These are phyloP conservation scores for Phorcus lineatus DNA, from an alignment of 2,888 invertebrate species.

Conservation along the genomic window DNA sequence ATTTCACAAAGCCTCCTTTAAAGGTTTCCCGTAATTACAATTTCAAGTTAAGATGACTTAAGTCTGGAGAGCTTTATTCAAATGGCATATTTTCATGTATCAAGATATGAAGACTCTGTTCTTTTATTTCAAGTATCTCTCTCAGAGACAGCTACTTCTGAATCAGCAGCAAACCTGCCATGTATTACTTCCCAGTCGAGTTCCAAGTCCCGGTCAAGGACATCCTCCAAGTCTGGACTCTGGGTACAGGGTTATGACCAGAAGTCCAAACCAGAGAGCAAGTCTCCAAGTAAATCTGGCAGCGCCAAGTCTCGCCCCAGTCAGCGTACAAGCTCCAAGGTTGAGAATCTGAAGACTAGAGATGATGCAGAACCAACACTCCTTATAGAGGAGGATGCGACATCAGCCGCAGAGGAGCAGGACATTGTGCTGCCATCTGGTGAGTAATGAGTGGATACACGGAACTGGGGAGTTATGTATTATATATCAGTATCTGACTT, in stretches of 20 bases:
- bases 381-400: slow-evolving; percentile 21
- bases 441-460: slow-evolving; percentile 28
- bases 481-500: background rate
- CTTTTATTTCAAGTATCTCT: background rate
- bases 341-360: background rate
- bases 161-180: background rate
- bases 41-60: too few species aligned
- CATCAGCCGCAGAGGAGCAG: slow-evolving; percentile 35
- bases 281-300: background rate
- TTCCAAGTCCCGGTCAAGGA: background rate
- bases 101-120: too few species aligned
- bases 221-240: background rate
- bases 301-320: background rate
- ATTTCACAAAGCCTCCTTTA: too few species aligned
- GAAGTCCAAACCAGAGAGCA: background rate
- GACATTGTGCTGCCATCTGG: slow-evolving; percentile 42
- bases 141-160: background rate
- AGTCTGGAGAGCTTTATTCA: too few species aligned
- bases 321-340: background rate
- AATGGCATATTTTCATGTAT: too few species aligned
- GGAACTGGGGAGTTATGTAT: background rate
- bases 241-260: background rate
- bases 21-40: too few species aligned
- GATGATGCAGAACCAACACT: background rate
- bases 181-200: background rate